Conservation (phyloP, 2,797 vertebrate genomes). For the Champsocephalus esox region DNA sequence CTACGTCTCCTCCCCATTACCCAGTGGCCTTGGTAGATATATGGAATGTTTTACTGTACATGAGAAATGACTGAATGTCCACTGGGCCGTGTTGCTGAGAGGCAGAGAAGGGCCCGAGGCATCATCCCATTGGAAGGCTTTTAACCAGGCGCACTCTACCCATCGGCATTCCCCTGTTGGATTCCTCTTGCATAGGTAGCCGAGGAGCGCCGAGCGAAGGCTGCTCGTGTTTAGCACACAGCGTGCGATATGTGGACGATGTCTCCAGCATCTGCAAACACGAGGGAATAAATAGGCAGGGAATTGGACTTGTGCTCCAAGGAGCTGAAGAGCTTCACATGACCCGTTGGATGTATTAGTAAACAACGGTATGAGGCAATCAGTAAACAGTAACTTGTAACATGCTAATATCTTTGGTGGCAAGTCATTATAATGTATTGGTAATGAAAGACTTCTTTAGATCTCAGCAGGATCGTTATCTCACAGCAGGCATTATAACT, state of each 20-base stretch:
- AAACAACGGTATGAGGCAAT: slow-evolving; percentile 37
- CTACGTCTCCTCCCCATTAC: slow-evolving; percentile 58
- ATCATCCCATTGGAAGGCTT: slow-evolving; percentile 63
- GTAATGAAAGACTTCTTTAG: slow-evolving; percentile 10
- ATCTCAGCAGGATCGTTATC: slow-evolving; percentile 24
- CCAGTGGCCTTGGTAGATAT: slow-evolving; percentile 62
- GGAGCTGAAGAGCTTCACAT: not conserved
- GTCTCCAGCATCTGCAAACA: slow-evolving; percentile 31
- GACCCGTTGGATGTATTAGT: slow-evolving; percentile 5
- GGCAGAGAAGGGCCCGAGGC: slow-evolving; percentile 59
- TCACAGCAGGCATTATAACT: slow-evolving; percentile 20
- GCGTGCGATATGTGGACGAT: not conserved
- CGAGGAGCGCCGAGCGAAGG: slow-evolving; percentile 40
- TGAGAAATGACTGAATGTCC: slow-evolving; percentile 64
- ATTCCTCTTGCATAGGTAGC: slow-evolving; percentile 54
- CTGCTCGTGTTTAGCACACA: slow-evolving; percentile 22
- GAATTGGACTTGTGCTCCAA: not conserved
- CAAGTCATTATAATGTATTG: slow-evolving; percentile 48
- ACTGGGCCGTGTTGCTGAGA: slow-evolving; percentile 52
- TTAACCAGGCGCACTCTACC: slow-evolving; percentile 48
- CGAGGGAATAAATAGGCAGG: not conserved
- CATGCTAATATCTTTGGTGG: not conserved
- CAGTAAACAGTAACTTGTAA: slow-evolving; percentile 35
- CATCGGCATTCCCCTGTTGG: slow-evolving; percentile 46
- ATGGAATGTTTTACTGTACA: slow-evolving; percentile 49